Evolutionary conservation across 2,797 vertebrate genomes (phyloP).

Genomic region (Pseudomugil gertrudae): DNA sequence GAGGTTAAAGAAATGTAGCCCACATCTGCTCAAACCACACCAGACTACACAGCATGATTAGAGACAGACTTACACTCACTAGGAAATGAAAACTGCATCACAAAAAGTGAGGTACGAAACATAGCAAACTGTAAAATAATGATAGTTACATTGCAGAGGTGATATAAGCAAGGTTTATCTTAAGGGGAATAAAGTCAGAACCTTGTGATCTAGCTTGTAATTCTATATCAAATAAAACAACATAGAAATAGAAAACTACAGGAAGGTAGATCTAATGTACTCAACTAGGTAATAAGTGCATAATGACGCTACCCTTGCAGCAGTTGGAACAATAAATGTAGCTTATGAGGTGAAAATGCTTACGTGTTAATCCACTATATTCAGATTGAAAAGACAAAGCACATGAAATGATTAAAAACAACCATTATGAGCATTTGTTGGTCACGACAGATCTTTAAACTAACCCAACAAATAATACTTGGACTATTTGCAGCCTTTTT

Average conservation of each 20-base stretch:
- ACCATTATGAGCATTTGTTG: neutral
- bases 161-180: conserved; percentile 6
- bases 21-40: conserved; percentile 18
- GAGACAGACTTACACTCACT: conserved; percentile 8
- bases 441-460: neutral
- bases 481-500: neutral
- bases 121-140: conserved; percentile 6
- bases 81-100: neutral
- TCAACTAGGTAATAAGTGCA: conserved; percentile 8
- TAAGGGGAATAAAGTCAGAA: neutral
- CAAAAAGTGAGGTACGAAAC: conserved; percentile 4
- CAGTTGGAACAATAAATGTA: conserved; percentile 23
- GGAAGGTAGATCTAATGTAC: conserved; percentile 6
- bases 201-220: conserved; percentile 11
- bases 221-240: neutral
- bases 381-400: conserved; percentile 1
- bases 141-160: neutral
- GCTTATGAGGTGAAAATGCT: conserved; percentile 25
- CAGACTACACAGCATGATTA: conserved; percentile 5
- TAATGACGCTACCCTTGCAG: conserved; percentile 35
- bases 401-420: conserved; percentile 13
- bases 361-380: conserved; percentile 13
- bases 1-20: conserved; percentile 27
- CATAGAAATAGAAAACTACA: neutral
- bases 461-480: neutral